Evolutionary conservation across 2,797 vertebrate genomes (phyloP).

Genomic region (Phoxinus dragarum): DNA sequence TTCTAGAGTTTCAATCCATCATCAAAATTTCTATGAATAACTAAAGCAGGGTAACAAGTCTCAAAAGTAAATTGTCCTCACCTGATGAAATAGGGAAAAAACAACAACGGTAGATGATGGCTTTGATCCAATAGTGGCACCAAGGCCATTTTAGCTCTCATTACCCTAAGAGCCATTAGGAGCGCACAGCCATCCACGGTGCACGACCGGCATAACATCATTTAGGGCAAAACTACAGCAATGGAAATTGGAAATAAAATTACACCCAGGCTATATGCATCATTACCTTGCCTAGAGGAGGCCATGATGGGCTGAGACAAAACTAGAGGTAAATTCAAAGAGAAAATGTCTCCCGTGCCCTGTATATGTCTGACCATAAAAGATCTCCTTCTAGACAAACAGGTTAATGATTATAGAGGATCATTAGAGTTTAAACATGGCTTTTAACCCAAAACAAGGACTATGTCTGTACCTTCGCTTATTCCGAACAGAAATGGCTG

Average conservation of each 20-base stretch:
- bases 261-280: conserved; percentile 77
- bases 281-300: conserved; percentile 76
- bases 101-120: conserved; percentile 60
- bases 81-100: conserved; percentile 66
- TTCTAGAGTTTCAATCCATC: conserved; percentile 45
- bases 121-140: conserved; percentile 67
- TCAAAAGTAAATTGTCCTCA: conserved; percentile 46
- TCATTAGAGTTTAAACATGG: neutral
- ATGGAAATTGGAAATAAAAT: conserved; percentile 84
- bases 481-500: neutral
- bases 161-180: conserved; percentile 83
- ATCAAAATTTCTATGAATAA: conserved; percentile 47
- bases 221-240: conserved; percentile 75
- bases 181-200: conserved; percentile 74
- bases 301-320: conserved; percentile 64
- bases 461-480: neutral
- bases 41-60: conserved; percentile 44
- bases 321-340: conserved; percentile 63
- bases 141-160: conserved; percentile 83
- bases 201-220: conserved; percentile 68
- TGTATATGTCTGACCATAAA: conserved; percentile 37
- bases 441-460: neutral
- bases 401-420: conserved; percentile 28
- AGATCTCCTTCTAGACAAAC: neutral
- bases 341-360: conserved; percentile 1